Conservation (phyloP, 2,797 vertebrate species). For the Sternarchorhynchus goeldii region DNA sequence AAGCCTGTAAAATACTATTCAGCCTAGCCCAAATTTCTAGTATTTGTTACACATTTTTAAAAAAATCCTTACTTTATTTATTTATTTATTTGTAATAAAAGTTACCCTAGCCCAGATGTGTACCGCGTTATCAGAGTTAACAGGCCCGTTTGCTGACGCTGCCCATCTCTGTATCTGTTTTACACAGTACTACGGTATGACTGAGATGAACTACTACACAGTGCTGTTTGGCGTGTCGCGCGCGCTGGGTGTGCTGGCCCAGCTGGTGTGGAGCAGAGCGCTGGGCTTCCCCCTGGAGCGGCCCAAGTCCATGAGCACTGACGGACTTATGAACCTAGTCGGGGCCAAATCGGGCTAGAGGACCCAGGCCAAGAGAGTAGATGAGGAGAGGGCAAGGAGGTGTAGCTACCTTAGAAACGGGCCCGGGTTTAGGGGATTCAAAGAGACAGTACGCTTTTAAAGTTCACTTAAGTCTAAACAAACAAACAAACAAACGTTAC, state of each 20-base stretch:
- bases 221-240: slow-evolving; percentile 95
- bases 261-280: slow-evolving; percentile 94
- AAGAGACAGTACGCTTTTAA: slow-evolving; percentile 77
- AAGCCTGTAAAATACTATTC: no score
- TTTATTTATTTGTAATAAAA: background rate
- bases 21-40: no score
- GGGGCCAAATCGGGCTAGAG: slow-evolving; percentile 86
- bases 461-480: slow-evolving; percentile 61
- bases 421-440: slow-evolving; percentile 67
- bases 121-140: background rate
- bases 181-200: slow-evolving; percentile 92
- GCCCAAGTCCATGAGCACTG: slow-evolving; percentile 97
- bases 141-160: background rate
- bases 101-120: background rate
- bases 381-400: slow-evolving; percentile 52
- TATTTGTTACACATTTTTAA: no score
- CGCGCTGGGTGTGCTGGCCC: slow-evolving; percentile 88
- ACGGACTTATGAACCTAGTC: slow-evolving; percentile 90
- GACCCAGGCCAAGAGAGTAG: slow-evolving; percentile 46
- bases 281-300: slow-evolving; percentile 93
- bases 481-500: background rate
- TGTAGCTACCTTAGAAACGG: slow-evolving; percentile 38
- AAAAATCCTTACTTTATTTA: background rate
- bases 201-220: slow-evolving; percentile 98
- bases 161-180: slow-evolving; percentile 18